Evolutionary conservation across 2,888 invertebrate species (phyloP).

Genomic region (Anorthoa munda): DNA sequence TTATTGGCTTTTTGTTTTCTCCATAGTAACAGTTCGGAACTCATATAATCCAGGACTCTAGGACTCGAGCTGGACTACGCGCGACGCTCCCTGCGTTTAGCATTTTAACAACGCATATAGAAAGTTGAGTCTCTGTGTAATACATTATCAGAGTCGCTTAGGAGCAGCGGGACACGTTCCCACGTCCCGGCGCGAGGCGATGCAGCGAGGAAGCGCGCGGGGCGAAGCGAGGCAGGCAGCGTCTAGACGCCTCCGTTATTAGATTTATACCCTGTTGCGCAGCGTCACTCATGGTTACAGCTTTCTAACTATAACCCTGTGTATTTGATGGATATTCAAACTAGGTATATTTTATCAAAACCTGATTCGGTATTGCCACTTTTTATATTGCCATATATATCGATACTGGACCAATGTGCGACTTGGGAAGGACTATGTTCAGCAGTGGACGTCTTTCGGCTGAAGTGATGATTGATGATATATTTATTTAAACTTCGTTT

Average conservation of each 20-base stretch:
- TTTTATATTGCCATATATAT: too few relatives aligned
- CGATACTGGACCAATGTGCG: too few relatives aligned
- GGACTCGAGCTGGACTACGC: too few relatives aligned
- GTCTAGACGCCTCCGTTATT: slow-evolving; percentile 45
- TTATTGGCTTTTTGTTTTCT: too few relatives aligned
- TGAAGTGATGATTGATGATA: too few relatives aligned
- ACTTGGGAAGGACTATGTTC: too few relatives aligned
- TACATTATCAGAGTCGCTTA: background rate
- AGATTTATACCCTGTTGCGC: slow-evolving; percentile 32
- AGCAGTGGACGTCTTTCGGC: too few relatives aligned
- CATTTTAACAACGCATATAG: too few relatives aligned
- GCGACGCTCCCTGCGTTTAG: background rate
- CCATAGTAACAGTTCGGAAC: too few relatives aligned
- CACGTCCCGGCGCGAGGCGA: background rate
- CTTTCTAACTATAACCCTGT: slow-evolving; percentile 11
- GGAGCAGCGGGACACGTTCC: background rate
- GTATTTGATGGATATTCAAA: background rate
- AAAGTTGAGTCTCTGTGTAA: background rate
- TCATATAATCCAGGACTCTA: too few relatives aligned
- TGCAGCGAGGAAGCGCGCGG: background rate
- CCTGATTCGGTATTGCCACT: background rate
- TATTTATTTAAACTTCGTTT: too few relatives aligned
- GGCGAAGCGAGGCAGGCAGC: slow-evolving; percentile 9
- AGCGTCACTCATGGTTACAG: slow-evolving; percentile 39
- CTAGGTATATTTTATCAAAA: background rate